phyloP scores from a whole-genome alignment of 2,113 vertebrate species.

The Thamnaconus septentrionalis region DNA sequence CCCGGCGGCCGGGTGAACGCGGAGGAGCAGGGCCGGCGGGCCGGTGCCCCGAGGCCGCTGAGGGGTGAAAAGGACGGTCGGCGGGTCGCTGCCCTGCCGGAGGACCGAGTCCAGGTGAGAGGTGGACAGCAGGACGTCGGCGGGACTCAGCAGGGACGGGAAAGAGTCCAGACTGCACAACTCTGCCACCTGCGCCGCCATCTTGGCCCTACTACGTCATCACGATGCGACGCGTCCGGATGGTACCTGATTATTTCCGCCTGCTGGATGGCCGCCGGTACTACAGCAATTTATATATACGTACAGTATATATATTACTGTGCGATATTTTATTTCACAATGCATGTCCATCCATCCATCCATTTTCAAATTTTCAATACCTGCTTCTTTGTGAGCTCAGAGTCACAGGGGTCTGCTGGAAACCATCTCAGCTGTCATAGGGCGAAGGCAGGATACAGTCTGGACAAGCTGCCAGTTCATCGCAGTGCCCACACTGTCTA shows the following conservation, averaged over 20 bases:
- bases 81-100: slow-evolving; percentile 32
- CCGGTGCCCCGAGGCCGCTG: slow-evolving; percentile 21
- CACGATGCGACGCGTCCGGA: too few species aligned
- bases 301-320: too few species aligned
- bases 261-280: background rate
- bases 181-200: slow-evolving; percentile 56
- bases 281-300: background rate
- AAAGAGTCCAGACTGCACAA: slow-evolving; percentile 56
- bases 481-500: too few species aligned
- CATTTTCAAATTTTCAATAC: too few species aligned
- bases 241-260: background rate
- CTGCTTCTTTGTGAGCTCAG: too few species aligned
- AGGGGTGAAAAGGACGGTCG: slow-evolving; percentile 70
- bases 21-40: slow-evolving; percentile 61
- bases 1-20: slow-evolving; percentile 54
- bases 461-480: too few species aligned
- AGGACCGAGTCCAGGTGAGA: slow-evolving; percentile 51
- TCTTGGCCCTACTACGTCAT: slow-evolving; percentile 34
- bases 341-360: too few species aligned
- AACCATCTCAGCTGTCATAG: too few species aligned
- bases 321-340: too few species aligned
- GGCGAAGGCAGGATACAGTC: too few species aligned
- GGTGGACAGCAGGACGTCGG: slow-evolving; percentile 55
- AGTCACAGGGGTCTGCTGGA: too few species aligned
- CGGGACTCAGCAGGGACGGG: slow-evolving; percentile 57